Base-by-base conservation (phyloP, 2,113 vertebrate genomes). In the Elanoides forficatus region DNA sequence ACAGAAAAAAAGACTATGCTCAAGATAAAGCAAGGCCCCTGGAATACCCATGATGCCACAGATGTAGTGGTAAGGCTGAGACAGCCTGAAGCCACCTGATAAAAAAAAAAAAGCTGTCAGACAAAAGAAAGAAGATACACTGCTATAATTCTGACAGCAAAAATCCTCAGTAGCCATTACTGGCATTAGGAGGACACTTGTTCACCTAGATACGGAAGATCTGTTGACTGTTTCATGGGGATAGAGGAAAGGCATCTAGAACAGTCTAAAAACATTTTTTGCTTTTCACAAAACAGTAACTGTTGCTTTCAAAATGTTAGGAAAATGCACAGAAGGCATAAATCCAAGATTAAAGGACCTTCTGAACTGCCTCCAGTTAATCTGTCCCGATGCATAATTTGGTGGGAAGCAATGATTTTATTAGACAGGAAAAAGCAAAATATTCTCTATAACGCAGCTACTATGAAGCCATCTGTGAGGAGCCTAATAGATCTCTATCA, bases 351-450 rank as follows among this genome's bases (percentile, higher is more conserved):
- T 52, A 81, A 95, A 95, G 32, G 9, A 30, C 32, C 25, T 81
- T 89, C 8, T 79, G 74, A 36, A 82, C 23, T 88, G 30, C 17
- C 91, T 93, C 84, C 84, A 89, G 19, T 68, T 88, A 90, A 82
- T 80, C 48, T 93, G 78, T 91, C 53, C 15, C 36, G 13, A 60
- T 62, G 36, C 34, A 81, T 56, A 40, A 76, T 60, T 93, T 48
- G 68, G 48, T 58, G 13, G 48, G 63, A 87, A 96, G 40, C 53
- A 75, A 48, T 59, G 47, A 71, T 88, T 88, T 81, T 56, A 88
- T 81, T 60, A 62, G 68, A 94, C 47, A 87, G 48, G 42, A 87
- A 93, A 95, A 94, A 76, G 19, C 18, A 66, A 96, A 96, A 90
- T 58, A 68, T 82, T 42, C 74, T 93, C 68, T 81, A 36, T 13